Conservation (phyloP, 2,797 vertebrate genomes). For the Chaenodraco wilsoni region DNA sequence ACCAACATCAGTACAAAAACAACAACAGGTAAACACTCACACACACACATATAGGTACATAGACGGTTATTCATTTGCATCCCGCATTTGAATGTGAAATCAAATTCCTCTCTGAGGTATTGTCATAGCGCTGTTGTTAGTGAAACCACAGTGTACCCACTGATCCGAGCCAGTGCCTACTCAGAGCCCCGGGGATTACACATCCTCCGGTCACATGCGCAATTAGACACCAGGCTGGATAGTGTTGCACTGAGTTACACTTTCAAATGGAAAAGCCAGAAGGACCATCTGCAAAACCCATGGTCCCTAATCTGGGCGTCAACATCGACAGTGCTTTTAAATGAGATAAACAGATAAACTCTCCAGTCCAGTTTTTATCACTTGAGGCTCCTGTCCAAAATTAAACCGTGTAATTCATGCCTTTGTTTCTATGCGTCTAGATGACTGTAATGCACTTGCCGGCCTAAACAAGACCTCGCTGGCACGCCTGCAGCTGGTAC, state of each 20-base stretch:
- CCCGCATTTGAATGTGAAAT: constrained; percentile 14
- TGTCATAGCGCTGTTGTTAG: constrained; percentile 46
- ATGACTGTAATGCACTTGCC: too few species aligned
- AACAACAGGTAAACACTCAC: constrained; percentile 1
- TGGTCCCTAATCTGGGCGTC: too few species aligned
- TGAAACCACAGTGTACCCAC: constrained; percentile 49
- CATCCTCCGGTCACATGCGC: constrained; percentile 46
- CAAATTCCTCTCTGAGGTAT: constrained; percentile 44
- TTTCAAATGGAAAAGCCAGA: constrained; percentile 19
- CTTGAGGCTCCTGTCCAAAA: too few species aligned
- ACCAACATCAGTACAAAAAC: constrained; percentile 6
- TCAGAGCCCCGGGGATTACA: constrained; percentile 49
- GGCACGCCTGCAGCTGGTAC: too few species aligned
- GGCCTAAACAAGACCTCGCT: too few species aligned
- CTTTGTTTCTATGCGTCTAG: too few species aligned
- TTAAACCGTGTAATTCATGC: too few species aligned
- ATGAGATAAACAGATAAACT: too few species aligned
- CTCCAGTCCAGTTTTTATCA: too few species aligned
- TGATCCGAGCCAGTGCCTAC: constrained; percentile 54
- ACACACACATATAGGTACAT: neutral
- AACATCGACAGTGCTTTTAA: too few species aligned
- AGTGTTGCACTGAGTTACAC: constrained; percentile 29
- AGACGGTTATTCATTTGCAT: constrained; percentile 12
- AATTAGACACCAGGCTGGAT: constrained; percentile 50
- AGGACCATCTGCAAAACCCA: neutral